Conservation (phyloP, 2,113 vertebrate genomes). For the Lota lota region DNA sequence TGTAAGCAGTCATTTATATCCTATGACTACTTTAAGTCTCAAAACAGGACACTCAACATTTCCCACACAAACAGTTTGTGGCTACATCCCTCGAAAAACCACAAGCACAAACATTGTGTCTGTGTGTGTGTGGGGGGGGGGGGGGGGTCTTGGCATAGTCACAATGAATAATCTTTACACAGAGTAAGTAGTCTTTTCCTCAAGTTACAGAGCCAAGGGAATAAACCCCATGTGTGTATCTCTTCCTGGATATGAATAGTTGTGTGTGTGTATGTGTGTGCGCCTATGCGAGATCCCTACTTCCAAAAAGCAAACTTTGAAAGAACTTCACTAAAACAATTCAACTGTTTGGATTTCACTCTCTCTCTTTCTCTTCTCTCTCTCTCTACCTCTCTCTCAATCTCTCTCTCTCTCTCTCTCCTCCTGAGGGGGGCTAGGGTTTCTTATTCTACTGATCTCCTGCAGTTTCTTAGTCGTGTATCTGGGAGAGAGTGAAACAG, state of each 20-base stretch:
- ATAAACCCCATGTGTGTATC: background rate
- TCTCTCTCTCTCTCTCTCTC: background rate
- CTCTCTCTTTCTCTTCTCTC: background rate
- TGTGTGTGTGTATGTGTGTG: conserved; percentile 9
- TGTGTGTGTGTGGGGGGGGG: background rate
- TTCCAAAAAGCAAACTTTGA: conserved; percentile 32
- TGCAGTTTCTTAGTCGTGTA: no score
- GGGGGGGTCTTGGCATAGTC: background rate
- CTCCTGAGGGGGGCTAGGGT: background rate
- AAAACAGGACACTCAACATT: no score
- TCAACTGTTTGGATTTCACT: background rate
- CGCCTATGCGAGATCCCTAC: conserved; percentile 13
- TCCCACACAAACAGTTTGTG: no score
- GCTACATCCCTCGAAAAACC: no score
- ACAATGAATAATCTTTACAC: conserved; percentile 1
- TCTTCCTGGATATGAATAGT: conserved; percentile 15
- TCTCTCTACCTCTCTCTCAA: background rate
- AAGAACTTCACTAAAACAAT: conserved; percentile 30
- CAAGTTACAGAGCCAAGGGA: background rate
- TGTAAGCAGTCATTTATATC: no score
- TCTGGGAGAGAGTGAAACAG: conserved; percentile 4
- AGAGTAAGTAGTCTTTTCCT: background rate
- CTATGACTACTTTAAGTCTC: no score
- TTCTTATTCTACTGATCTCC: no score
- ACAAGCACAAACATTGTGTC: conserved; percentile 3